Conservation (phyloP, 2,888 invertebrate genomes). For the Sussaba pulchella region DNA sequence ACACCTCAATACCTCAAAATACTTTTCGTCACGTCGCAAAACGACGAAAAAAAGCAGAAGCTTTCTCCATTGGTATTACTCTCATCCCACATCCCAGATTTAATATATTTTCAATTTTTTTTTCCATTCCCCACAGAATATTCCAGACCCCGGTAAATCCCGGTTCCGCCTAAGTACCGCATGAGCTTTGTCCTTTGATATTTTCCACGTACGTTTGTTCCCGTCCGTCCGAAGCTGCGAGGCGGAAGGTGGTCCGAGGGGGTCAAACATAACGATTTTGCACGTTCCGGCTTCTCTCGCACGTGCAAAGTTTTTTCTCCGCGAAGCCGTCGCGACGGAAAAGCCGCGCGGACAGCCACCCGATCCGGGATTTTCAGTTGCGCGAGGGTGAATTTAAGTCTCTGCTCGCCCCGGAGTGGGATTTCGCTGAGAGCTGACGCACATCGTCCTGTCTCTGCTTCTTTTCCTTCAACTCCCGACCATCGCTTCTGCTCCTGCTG, state of each 20-base stretch:
- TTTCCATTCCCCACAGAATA: too few species aligned
- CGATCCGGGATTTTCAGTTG: background rate
- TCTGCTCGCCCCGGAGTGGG: conserved; percentile 23
- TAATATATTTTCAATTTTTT: conserved; percentile 9
- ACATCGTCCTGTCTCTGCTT: background rate
- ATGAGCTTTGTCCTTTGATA: background rate
- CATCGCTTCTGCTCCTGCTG: background rate
- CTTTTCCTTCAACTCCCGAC: background rate
- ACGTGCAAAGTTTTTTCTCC: background rate
- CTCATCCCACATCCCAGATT: conserved; percentile 3
- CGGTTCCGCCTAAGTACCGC: background rate
- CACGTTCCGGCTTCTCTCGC: conserved; percentile 43
- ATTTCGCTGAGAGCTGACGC: conserved; percentile 22
- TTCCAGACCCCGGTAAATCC: too few species aligned
- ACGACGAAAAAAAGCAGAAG: too few species aligned
- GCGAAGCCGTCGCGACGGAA: background rate
- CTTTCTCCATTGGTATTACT: too few species aligned
- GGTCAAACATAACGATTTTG: conserved; percentile 32
- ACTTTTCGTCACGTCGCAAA: too few species aligned
- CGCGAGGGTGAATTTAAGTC: conserved; percentile 31
- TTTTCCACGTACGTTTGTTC: background rate
- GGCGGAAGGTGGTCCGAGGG: background rate
- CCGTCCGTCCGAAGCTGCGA: too few species aligned
- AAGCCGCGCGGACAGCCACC: background rate
- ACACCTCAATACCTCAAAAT: too few species aligned